Evolutionary conservation across 2,113 vertebrate genomes (phyloP).

Genomic region (Picathartes gymnocephalus): DNA sequence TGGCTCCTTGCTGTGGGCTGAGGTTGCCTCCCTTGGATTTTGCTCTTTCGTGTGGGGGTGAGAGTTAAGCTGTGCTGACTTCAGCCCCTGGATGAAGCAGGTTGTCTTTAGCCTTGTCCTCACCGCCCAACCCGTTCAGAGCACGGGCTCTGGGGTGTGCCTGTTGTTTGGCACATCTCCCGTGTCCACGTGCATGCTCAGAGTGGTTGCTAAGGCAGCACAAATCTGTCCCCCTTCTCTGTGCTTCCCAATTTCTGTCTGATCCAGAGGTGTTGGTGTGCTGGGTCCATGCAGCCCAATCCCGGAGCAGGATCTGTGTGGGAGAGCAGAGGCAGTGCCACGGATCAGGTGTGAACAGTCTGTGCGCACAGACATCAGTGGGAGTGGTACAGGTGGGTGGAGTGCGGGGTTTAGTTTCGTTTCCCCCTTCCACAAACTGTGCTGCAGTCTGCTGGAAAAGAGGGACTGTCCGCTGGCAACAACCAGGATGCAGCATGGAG

Average conservation of each 20-base stretch:
- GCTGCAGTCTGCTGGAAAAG: background rate
- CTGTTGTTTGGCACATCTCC: background rate
- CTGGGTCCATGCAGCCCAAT: background rate
- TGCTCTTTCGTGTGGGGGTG: background rate
- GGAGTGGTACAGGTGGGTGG: background rate
- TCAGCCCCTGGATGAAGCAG: background rate
- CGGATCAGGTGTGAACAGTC: fast-evolving
- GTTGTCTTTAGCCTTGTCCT: background rate
- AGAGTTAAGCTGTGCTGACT: background rate
- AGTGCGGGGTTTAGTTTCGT: background rate
- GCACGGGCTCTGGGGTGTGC: background rate
- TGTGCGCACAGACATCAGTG: background rate
- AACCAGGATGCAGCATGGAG: fast-evolving
- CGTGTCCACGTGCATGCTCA: fast-evolving
- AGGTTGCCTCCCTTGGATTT: background rate
- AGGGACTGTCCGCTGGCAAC: background rate
- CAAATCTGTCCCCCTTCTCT: background rate
- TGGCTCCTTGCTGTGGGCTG: background rate
- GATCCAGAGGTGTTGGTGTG: background rate
- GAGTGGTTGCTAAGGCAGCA: background rate
- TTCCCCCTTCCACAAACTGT: background rate
- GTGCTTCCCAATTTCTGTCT: background rate
- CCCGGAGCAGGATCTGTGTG: background rate
- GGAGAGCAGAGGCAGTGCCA: background rate
- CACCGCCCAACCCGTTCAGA: background rate